Evolutionary conservation across 2,797 vertebrate species (phyloP).

Genomic region (Vespertilio murinus): DNA sequence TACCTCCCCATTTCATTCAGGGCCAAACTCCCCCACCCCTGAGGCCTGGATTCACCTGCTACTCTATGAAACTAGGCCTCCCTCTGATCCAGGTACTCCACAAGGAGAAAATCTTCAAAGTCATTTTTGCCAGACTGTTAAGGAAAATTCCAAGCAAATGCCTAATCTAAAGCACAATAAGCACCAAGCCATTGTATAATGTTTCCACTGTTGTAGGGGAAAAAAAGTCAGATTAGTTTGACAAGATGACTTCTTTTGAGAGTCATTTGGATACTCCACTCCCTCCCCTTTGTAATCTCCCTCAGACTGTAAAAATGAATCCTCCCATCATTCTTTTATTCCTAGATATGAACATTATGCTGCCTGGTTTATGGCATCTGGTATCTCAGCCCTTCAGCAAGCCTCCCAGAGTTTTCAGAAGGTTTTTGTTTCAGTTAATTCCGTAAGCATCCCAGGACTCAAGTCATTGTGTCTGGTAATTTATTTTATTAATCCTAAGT

Average conservation of each 20-base stretch:
- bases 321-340: conserved; percentile 63
- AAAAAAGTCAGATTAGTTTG: conserved; percentile 70
- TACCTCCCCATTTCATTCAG: neutral
- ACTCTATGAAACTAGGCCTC: neutral
- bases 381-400: conserved; percentile 54
- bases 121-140: conserved; percentile 26
- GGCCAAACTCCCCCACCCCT: neutral
- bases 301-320: conserved; percentile 74
- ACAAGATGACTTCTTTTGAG: conserved; percentile 70
- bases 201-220: conserved; percentile 29
- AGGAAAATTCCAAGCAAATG: conserved; percentile 62
- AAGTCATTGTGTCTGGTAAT: conserved; percentile 67
- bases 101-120: conserved; percentile 52
- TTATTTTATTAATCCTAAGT: conserved; percentile 79
- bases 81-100: neutral
- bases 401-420: conserved; percentile 61
- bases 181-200: conserved; percentile 28
- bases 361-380: conserved; percentile 50
- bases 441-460: conserved; percentile 67
- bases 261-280: conserved; percentile 62
- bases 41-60: conserved; percentile 26
- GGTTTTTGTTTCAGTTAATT: conserved; percentile 76
- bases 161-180: conserved; percentile 62
- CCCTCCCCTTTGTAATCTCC: conserved; percentile 63
- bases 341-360: conserved; percentile 50